These are phyloP conservation scores for Lynx canadensis DNA, from an alignment of 2,113 vertebrate genomes.

Conservation along the genomic window DNA sequence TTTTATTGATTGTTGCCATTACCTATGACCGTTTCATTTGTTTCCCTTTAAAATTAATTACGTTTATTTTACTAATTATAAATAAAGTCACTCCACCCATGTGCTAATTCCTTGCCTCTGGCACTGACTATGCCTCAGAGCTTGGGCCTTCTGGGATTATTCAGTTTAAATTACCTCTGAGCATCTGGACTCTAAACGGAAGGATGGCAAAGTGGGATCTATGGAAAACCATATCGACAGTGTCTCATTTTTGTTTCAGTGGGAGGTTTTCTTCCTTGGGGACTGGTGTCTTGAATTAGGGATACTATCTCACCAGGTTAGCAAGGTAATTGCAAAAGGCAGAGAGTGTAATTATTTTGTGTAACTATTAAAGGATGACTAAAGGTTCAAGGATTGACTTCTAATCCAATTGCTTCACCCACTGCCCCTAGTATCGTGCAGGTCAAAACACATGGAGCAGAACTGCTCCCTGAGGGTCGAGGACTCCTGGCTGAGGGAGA, in stretches of 20 bases:
- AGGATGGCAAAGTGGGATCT: background rate
- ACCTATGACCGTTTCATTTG: slow-evolving; percentile 21
- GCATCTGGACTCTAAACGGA: background rate
- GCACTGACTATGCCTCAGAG: background rate
- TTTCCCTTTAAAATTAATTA: slow-evolving; percentile 54
- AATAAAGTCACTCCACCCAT: background rate
- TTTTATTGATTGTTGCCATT: slow-evolving; percentile 18
- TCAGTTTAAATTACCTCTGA: background rate
- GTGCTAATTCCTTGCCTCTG: slow-evolving; percentile 19
- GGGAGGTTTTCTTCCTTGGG: background rate
- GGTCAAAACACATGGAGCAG: background rate
- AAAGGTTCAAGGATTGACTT: slow-evolving; percentile 19
- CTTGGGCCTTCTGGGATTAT: background rate
- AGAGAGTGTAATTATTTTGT: slow-evolving; percentile 35
- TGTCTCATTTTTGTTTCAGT: background rate
- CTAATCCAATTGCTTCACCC: background rate
- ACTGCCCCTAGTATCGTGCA: background rate
- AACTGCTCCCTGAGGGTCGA: background rate
- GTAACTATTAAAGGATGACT: slow-evolving; percentile 38
- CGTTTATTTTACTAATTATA: slow-evolving; percentile 3
- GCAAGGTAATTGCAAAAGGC: slow-evolving; percentile 53
- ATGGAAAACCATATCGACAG: background rate
- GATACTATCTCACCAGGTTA: background rate
- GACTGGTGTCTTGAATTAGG: slow-evolving; percentile 13
- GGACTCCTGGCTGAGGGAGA: background rate